Base-by-base conservation (phyloP, 2,888 invertebrate species). In the Macrostomum cliftonense region DNA sequence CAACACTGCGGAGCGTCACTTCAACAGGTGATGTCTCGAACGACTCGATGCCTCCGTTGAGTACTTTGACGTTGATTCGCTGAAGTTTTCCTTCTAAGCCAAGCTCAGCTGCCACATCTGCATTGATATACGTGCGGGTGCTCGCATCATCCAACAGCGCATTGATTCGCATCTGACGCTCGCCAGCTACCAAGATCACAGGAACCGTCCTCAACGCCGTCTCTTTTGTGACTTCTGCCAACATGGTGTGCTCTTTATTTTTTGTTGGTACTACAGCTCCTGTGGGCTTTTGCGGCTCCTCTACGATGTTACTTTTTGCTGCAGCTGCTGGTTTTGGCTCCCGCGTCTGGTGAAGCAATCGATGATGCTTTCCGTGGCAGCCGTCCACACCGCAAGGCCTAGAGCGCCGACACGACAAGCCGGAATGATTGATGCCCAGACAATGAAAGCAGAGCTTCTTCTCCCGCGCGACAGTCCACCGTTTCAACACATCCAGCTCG, bases 141-240 rank as follows among this genome's bases (percentile, higher is more conserved):
- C 54, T 56, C 1, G 50, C 56, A 49, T 56, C 56, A 48, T 51
- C 54, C 13, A 56, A 38, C 36, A 55, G 16, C 9, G 56, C 55
- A 43, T 56, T 56, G 2, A 53, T 38, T 46, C 51, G 39, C 2
- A 54, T 4, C 21, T 42, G 43, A 20, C 39, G 37, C 5, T 37
- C 39, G 13, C 49, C 46, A 36, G 37, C 40, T 47, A 17, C 40
- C 28, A 55, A 12, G 16, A 49, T 52, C 12, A 55, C 52, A 12
- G 55, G 54, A 5, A 55, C 43, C 12, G 55, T 54, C 49, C 52
- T 42, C 14, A 55, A 17, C 13, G 36, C 46, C 43, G 38, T 16
- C 17, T 12, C n/a, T 28, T 37, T 46, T 43, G 9, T 9, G 14
- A 20, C 19, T 13, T 40, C 13, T 1, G 14, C 4, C 7, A 46